Conservation (phyloP, 1,140 invertebrate genomes). For the Hetaerina americana region DNA sequence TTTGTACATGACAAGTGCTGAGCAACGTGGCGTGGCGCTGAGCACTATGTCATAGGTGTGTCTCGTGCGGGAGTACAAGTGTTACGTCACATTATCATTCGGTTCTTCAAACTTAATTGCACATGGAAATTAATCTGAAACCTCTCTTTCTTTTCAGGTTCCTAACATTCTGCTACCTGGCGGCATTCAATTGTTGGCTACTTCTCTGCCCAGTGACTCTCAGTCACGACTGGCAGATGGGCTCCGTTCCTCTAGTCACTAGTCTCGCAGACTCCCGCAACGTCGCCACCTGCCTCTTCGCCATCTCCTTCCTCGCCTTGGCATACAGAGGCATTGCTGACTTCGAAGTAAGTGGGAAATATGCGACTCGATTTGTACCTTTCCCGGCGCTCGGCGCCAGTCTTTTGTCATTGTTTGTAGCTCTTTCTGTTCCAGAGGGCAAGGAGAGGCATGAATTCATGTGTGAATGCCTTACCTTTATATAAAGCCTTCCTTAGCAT, state of each 20-base stretch:
- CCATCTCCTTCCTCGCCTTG: constrained; percentile 41
- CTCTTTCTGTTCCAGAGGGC: no score
- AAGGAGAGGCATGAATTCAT: no score
- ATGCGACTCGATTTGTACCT: background rate
- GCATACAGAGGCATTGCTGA: constrained; percentile 45
- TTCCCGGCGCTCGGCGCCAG: background rate
- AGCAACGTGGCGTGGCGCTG: no score
- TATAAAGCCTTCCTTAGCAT: no score
- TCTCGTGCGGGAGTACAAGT: no score
- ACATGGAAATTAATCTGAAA: no score
- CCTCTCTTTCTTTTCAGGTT: constrained; percentile 29
- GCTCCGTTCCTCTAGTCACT: constrained; percentile 61
- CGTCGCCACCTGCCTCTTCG: constrained; percentile 52
- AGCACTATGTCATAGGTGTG: no score
- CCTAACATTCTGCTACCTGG: constrained; percentile 68
- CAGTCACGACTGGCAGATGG: constrained; percentile 82
- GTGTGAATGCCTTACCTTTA: no score
- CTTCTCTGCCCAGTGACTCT: constrained; percentile 59
- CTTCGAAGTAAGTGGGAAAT: constrained; percentile 42
- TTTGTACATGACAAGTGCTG: no score
- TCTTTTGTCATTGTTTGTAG: background rate
- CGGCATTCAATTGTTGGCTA: constrained; percentile 68
- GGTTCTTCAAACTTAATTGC: no score
- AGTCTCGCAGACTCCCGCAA: constrained; percentile 54
- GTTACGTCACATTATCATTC: no score